Conservation (phyloP, 2,888 invertebrate species). For the Drosophila fungiperda region DNA sequence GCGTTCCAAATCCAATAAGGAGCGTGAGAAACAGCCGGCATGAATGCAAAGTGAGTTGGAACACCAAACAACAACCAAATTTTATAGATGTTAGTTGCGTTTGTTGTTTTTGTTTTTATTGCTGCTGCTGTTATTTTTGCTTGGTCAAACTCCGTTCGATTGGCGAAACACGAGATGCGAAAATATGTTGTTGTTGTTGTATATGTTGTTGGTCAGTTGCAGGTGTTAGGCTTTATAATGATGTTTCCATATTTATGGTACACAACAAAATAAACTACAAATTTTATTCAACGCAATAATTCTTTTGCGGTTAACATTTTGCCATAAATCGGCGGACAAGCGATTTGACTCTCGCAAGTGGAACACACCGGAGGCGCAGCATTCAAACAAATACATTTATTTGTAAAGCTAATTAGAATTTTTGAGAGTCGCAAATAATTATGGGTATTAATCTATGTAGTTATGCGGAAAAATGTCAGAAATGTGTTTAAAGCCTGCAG, state of each 20-base stretch:
- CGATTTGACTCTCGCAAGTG: conserved; percentile 41
- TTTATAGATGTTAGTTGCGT: conserved; percentile 65
- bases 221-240: conserved; percentile 78
- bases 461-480: not conserved
- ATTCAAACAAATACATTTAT: conserved; percentile 23
- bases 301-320: conserved; percentile 48
- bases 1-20: conserved; percentile 80
- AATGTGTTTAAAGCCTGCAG: not conserved
- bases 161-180: conserved; percentile 74
- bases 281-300: conserved; percentile 68
- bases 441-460: conserved; percentile 10
- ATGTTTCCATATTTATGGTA: conserved; percentile 77
- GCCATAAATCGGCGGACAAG: conserved; percentile 54
- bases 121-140: conserved; percentile 26
- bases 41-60: conserved; percentile 73
- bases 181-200: conserved; percentile 47
- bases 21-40: conserved; percentile 82
- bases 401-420: conserved; percentile 65
- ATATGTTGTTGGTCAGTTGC: conserved; percentile 55
- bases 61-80: conserved; percentile 63
- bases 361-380: conserved; percentile 32
- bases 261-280: conserved; percentile 69
- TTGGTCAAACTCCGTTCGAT: conserved; percentile 65
- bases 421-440: conserved; percentile 45
- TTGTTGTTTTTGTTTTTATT: conserved; percentile 18